Evolutionary conservation across 2,113 vertebrate species (phyloP).

Genomic region (Gallinago paraguaiae): DNA sequence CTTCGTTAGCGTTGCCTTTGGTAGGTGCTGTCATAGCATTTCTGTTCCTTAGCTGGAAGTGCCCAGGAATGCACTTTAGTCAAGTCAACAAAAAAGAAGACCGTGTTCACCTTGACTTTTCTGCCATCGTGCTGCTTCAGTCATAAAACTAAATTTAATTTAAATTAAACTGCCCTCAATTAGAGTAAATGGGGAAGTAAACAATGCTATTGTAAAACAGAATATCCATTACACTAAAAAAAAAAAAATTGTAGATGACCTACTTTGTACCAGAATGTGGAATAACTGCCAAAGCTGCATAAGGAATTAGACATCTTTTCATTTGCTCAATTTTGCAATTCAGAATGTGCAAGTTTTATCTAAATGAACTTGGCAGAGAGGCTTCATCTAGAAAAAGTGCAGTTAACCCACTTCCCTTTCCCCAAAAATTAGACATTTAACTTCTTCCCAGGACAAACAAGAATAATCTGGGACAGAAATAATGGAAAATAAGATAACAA

Average conservation of each 20-base stretch:
- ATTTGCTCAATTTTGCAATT: conserved; percentile 41
- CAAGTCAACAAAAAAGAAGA: background rate
- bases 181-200: conserved; percentile 63
- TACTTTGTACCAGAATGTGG: background rate
- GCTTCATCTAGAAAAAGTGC: background rate
- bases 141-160: conserved; percentile 51
- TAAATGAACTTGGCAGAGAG: conserved; percentile 24
- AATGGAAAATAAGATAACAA: background rate
- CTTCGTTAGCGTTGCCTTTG: background rate
- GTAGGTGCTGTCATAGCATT: background rate
- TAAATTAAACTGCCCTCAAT: conserved; percentile 58
- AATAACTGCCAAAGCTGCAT: conserved; percentile 50
- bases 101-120: conserved; percentile 18
- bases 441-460: background rate
- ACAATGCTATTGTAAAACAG: conserved; percentile 29
- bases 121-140: background rate
- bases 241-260: conserved; percentile 12
- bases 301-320: conserved; percentile 4
- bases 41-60: background rate
- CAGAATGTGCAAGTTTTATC: background rate
- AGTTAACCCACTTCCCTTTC: background rate
- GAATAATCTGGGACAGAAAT: background rate
- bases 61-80: background rate
- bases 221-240: conserved; percentile 50
- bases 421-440: background rate